Percentiles rank a stretch among this genome's conserved stretches.
These are phyloP conservation scores for Pygoscelis adeliae DNA, from an alignment of 2,113 vertebrate genomes.

Conservation along the genomic window DNA sequence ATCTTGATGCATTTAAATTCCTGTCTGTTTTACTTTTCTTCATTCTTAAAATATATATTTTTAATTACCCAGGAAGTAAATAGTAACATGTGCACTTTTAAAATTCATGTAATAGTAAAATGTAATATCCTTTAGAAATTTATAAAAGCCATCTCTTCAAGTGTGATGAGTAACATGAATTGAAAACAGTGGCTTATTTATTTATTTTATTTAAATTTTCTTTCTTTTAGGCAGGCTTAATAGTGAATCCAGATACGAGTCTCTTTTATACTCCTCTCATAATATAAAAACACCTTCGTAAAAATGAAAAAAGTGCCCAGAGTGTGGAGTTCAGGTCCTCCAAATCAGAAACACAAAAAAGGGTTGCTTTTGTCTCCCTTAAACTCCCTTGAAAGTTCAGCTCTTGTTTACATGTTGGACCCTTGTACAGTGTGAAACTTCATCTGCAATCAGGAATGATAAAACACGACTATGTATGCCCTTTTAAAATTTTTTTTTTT, in stretches of 20 bases:
- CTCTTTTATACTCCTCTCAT: not conserved
- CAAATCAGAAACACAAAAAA: not conserved
- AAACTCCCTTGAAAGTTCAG: not conserved
- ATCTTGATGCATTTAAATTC: not conserved
- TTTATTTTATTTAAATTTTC: not conserved
- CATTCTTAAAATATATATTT: not conserved
- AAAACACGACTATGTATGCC: rapidly evolving
- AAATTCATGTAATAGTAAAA: not conserved
- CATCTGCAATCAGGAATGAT: not conserved
- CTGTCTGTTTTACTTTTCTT: not conserved
- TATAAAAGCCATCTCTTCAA: not conserved
- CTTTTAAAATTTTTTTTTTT: not conserved
- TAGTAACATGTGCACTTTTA: not conserved
- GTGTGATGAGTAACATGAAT: not conserved
- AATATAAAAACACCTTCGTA: not conserved
- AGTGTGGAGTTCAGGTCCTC: not conserved
- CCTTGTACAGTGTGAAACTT: not conserved
- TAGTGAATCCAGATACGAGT: not conserved
- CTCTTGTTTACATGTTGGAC: not conserved
- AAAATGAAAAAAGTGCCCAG: not conserved
- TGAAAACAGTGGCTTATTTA: not conserved
- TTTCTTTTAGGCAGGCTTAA: not conserved
- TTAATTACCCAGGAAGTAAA: not conserved
- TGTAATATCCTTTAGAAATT: not conserved
- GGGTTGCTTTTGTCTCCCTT: not conserved